Conservation (phyloP, 2,888 invertebrate genomes). For the Zeuzera pyrina region DNA sequence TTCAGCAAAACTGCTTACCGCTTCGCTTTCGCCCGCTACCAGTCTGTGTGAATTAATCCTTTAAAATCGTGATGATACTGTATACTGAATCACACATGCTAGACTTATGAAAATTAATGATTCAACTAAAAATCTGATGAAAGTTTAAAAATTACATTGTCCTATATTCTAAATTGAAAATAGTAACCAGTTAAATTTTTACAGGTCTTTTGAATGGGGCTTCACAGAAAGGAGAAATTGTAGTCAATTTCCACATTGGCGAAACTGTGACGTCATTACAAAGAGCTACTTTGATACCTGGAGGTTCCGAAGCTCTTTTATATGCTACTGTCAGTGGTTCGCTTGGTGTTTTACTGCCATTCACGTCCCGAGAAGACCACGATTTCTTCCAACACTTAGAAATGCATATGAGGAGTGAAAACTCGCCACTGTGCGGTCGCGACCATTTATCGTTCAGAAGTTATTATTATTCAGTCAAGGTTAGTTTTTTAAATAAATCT, state of each 20-base stretch:
- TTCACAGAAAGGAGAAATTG: constrained; percentile 96
- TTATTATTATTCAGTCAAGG: constrained; percentile 97
- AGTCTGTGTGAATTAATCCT: background rate
- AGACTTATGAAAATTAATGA: constrained; percentile 69
- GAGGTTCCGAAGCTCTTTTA: constrained; percentile 96
- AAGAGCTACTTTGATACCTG: constrained; percentile 96
- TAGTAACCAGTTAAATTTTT: background rate
- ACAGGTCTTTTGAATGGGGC: constrained; percentile 95
- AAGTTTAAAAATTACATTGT: constrained; percentile 1
- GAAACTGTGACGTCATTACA: constrained; percentile 97
- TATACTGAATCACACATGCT: constrained; percentile 59
- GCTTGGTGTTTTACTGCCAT: constrained; percentile 94
- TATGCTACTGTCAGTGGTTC: constrained; percentile 97
- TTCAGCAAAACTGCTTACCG: no score
- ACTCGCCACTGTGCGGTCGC: constrained; percentile 95
- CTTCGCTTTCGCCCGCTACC: no score
- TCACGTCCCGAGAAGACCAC: constrained; percentile 96
- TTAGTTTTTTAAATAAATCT: constrained; percentile 56
- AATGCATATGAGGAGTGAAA: constrained; percentile 99
- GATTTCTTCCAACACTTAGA: constrained; percentile 99
- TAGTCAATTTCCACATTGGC: constrained; percentile 95
- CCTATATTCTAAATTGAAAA: background rate
- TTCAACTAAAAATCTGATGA: constrained; percentile 26
- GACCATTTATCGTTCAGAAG: constrained; percentile 98
- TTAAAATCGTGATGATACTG: constrained; percentile 40